Base-by-base conservation (phyloP, 2,797 vertebrate genomes). In the Craterocephalus amniculus region DNA sequence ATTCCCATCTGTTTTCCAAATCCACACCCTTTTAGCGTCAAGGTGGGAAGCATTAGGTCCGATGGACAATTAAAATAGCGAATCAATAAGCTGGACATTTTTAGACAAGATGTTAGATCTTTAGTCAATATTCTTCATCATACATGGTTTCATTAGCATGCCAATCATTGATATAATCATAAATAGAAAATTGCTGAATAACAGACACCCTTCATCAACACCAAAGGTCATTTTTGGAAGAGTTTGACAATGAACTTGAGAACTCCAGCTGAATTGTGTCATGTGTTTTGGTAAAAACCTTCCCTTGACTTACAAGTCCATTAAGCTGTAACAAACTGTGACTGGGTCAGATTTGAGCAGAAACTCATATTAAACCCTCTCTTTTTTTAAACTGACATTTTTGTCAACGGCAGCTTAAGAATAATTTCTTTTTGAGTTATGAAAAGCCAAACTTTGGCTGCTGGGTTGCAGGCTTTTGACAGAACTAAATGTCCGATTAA, bases 401-500 rank as follows among this genome's bases (percentile, higher is more conserved):
- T 83, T 89, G 83, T 87, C 79, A 87, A 88, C 87, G 29, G 70
- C 84, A 75, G 87, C 82, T 86, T 83, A 85, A 83, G 82, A 91
- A 81, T 86, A 67, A 89, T 90, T 88, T 83, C 72, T 81, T 78
- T 90, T 83, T 60, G 84, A 92, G 80, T 78, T 56, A 64, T 20
- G 58, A 68, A 64, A 77, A 82, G 76, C 78, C 70, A 71, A 88
- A 88, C 84, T 88, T 87, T 70, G 73, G 74, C 74, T 72, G 56
- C 85, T 86, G 78, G 69, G 79, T 85, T 66, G 74, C 78, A 9
- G 68, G 57, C 73, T 80, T 79, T 76, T 55, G 72, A 85, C 86
- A 78, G 81, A 83, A 85, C 76, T 84, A 87, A 89, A 91, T 86
- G 89, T 89, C 82, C 81, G 70, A 85, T 89, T 92, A 90, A 92